These are phyloP conservation scores for Papilio polyxenes DNA, from an alignment of 1,140 invertebrate genomes.

Conservation along the genomic window DNA sequence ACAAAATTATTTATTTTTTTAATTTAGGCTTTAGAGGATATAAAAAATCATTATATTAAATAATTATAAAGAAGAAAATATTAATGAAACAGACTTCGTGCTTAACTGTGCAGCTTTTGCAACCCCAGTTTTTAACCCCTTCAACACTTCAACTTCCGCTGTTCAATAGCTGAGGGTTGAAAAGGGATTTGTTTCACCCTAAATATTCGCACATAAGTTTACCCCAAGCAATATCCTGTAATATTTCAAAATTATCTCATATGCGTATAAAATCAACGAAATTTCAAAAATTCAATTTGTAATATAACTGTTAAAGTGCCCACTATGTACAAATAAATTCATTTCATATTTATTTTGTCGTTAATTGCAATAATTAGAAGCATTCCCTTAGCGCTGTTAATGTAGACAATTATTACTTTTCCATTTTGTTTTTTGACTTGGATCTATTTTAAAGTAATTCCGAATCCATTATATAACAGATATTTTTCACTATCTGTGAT, in stretches of 20 bases:
- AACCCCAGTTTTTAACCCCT: conserved; percentile 4
- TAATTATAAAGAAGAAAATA: background rate
- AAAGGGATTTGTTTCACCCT: conserved; percentile 20
- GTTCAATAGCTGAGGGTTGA: background rate
- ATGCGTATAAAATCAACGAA: background rate
- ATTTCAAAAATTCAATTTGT: background rate
- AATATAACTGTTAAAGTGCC: background rate
- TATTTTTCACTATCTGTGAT: background rate
- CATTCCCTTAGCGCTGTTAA: background rate
- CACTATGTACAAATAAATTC: background rate
- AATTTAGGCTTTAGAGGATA: too few species aligned
- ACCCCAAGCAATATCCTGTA: background rate
- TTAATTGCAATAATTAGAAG: background rate
- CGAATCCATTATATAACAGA: background rate
- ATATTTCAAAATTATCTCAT: background rate
- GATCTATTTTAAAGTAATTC: background rate
- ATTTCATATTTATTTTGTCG: background rate
- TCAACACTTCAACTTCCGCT: conserved; percentile 15
- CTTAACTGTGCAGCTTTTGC: background rate
- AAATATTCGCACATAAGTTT: background rate
- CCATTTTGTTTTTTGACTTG: background rate
- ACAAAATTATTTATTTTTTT: too few species aligned
- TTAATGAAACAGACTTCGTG: background rate
- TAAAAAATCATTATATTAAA: too few species aligned
- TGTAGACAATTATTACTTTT: too few species aligned